These are phyloP conservation scores for Bombylius discolor DNA, from an alignment of 2,888 invertebrate genomes.

Conservation along the genomic window DNA sequence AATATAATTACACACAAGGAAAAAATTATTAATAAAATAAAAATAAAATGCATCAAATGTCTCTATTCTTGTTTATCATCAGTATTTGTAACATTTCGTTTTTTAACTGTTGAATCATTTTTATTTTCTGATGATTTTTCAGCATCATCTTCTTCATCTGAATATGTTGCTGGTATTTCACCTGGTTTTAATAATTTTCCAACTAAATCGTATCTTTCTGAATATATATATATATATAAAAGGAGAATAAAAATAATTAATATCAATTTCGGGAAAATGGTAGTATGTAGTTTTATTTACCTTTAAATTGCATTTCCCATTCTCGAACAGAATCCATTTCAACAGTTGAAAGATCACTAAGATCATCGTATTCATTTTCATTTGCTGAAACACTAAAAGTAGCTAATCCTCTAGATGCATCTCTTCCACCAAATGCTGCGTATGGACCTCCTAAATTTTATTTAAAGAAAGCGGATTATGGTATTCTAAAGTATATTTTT, in stretches of 20 bases:
- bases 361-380: constrained; percentile 83
- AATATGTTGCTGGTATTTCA: constrained; percentile 79
- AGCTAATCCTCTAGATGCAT: constrained; percentile 89
- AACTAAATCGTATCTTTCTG: constrained; percentile 87
- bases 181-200: constrained; percentile 84
- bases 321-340: constrained; percentile 93
- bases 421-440: constrained; percentile 84
- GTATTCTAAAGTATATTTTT: background rate
- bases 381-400: constrained; percentile 77
- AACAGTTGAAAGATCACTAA: constrained; percentile 81
- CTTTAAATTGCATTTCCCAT: constrained; percentile 96
- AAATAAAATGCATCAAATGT: no score
- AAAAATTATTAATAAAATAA: no score
- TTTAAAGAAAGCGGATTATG: background rate
- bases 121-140: background rate
- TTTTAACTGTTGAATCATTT: no score
- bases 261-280: background rate
- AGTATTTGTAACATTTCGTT: no score
- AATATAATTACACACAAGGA: no score
- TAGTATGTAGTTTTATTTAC: constrained; percentile 37
- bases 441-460: constrained; percentile 70
- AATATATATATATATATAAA: constrained; percentile 3
- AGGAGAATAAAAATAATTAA: background rate
- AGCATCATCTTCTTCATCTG: constrained; percentile 61
- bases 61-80: no score